Evolutionary conservation across 1,140 invertebrate genomes (phyloP).

Genomic region (Pomacea maculata): DNA sequence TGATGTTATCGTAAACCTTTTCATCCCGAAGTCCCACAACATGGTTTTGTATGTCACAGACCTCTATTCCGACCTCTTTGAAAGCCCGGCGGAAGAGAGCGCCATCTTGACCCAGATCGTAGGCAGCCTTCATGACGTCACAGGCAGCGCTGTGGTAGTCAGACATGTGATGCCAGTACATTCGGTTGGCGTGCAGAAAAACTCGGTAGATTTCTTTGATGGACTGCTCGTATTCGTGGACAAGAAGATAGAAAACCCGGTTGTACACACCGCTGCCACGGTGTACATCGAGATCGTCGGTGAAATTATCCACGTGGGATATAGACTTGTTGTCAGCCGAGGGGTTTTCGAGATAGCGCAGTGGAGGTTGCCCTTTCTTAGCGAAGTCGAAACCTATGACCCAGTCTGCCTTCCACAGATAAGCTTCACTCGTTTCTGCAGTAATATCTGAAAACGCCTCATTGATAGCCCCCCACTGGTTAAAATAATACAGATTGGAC

Average conservation of each 20-base stretch:
- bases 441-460: conserved; percentile 52
- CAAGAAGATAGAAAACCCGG: conserved; percentile 32
- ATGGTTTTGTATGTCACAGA: conserved; percentile 28
- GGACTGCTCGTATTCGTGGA: conserved; percentile 19
- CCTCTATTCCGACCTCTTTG: conserved; percentile 30
- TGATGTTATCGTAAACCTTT: conserved; percentile 4
- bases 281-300: conserved; percentile 32
- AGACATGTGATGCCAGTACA: conserved; percentile 40
- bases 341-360: conserved; percentile 33
- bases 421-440: conserved; percentile 35
- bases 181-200: conserved; percentile 41
- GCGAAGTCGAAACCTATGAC: conserved; percentile 25
- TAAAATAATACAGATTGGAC: conserved; percentile 38
- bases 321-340: conserved; percentile 37
- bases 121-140: conserved; percentile 43
- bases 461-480: conserved; percentile 44
- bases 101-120: conserved; percentile 33
- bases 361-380: conserved; percentile 8
- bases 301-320: conserved; percentile 30
- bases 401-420: conserved; percentile 23
- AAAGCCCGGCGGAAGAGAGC: conserved; percentile 21
- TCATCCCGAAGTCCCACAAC: conserved; percentile 19
- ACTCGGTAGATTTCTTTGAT: conserved; percentile 32
- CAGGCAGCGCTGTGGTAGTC: conserved; percentile 36
- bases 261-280: conserved; percentile 42